phyloP scores from a whole-genome alignment of 2,113 vertebrate genomes.

The Cyprinodon tularosa region DNA sequence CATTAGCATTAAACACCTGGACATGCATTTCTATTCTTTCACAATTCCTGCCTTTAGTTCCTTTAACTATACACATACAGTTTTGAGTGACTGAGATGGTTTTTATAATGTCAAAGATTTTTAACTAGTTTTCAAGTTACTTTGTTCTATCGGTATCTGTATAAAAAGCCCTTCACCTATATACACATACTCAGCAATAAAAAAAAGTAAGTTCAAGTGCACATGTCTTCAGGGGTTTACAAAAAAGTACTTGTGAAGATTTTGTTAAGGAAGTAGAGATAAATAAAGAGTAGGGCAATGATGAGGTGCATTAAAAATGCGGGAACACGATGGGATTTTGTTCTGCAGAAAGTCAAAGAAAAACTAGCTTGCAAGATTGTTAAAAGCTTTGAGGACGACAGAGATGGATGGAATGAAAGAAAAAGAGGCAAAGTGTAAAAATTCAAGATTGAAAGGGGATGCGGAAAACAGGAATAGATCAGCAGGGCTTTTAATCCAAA shows the following conservation, averaged over 20 bases:
- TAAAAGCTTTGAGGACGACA: slow-evolving; percentile 52
- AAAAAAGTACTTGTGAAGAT: slow-evolving; percentile 24
- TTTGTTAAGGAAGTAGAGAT: slow-evolving; percentile 23
- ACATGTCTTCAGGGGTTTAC: slow-evolving; percentile 23
- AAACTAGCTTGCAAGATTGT: slow-evolving; percentile 32
- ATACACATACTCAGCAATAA: background rate
- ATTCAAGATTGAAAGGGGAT: slow-evolving; percentile 61
- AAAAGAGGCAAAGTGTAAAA: slow-evolving; percentile 51
- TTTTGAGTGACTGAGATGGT: background rate
- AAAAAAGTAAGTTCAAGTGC: background rate
- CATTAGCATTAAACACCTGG: no score
- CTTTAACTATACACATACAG: no score
- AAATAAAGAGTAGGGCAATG: slow-evolving; percentile 16
- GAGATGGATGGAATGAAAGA: slow-evolving; percentile 49
- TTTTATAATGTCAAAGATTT: background rate
- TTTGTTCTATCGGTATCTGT: background rate
- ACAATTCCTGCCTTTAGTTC: no score
- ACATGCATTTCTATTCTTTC: no score
- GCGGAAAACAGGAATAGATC: slow-evolving; percentile 73
- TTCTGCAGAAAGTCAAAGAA: slow-evolving; percentile 27
- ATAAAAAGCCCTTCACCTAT: background rate
- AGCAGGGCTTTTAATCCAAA: slow-evolving; percentile 73
- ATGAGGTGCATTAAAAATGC: slow-evolving; percentile 12
- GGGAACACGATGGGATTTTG: slow-evolving; percentile 22
- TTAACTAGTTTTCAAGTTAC: background rate